Evolutionary conservation across 2,888 invertebrate genomes (phyloP).

Genomic region (Ischnus inquisitorius): DNA sequence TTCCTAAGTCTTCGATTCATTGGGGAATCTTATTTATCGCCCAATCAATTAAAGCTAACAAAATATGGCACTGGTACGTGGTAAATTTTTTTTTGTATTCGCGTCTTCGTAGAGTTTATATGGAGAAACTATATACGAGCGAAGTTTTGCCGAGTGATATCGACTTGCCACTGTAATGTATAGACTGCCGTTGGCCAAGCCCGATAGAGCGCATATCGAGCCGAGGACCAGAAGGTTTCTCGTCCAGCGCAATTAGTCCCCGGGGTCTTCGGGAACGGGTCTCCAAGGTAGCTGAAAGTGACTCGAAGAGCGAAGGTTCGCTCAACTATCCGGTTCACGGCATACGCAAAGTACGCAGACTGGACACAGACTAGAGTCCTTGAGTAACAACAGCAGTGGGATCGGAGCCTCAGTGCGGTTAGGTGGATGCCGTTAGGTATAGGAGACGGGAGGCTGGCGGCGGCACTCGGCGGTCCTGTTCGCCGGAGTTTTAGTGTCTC

Average conservation of each 20-base stretch:
- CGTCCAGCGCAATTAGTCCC: conserved; percentile 77
- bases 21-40: not conserved
- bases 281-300: conserved; percentile 72
- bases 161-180: conserved; percentile 1
- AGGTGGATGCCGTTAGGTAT: conserved; percentile 61
- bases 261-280: conserved; percentile 71
- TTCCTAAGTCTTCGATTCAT: not conserved
- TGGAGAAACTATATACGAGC: not conserved
- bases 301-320: conserved; percentile 65
- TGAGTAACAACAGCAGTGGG: conserved; percentile 43
- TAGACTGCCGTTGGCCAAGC: not conserved
- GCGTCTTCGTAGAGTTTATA: not conserved
- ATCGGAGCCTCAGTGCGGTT: conserved; percentile 58
- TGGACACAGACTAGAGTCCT: conserved; percentile 38
- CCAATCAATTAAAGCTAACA: not conserved
- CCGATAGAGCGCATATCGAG: conserved; percentile 25
- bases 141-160: conserved; percentile 36
- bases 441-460: conserved; percentile 51
- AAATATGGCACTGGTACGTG: not conserved
- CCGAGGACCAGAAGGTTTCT: conserved; percentile 36
- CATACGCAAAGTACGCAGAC: conserved; percentile 59
- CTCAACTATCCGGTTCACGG: conserved; percentile 44
- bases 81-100: not conserved
- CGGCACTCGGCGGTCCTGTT: conserved; percentile 64
- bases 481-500: conserved; percentile 83